Evolutionary conservation across 2,113 vertebrate species (phyloP).

Genomic region (Hippocampus mohnikei): DNA sequence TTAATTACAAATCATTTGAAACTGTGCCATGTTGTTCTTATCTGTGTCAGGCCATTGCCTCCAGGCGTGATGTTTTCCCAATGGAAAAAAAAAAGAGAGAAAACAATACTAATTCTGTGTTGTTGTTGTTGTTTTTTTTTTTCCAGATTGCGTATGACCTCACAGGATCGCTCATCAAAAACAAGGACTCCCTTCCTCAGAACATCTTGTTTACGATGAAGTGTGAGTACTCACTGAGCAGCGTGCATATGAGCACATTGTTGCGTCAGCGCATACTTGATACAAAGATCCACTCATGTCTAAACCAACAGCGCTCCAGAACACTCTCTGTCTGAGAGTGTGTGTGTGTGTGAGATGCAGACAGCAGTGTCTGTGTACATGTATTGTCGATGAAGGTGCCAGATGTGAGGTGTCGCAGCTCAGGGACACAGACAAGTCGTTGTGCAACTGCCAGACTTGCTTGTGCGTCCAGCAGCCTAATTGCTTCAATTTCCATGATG

Average conservation of each 20-base stretch:
- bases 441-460: constrained; percentile 59
- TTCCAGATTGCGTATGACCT: constrained; percentile 87
- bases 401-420: constrained; percentile 66
- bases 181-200: constrained; percentile 91
- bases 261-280: constrained; percentile 42
- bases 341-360: constrained; percentile 37
- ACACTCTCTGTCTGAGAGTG: constrained; percentile 38
- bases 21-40: background rate
- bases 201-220: constrained; percentile 91
- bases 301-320: constrained; percentile 45
- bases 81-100: background rate
- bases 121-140: constrained; percentile 25
- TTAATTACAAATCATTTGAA: background rate
- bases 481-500: constrained; percentile 70
- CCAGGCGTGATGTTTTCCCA: background rate
- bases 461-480: constrained; percentile 57
- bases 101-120: background rate
- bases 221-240: constrained; percentile 77
- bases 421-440: constrained; percentile 47
- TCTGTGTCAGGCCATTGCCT: background rate
- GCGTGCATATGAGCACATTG: constrained; percentile 42
- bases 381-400: constrained; percentile 62
- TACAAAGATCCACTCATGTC: constrained; percentile 50
- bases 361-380: constrained; percentile 57
- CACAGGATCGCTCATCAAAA: constrained; percentile 82